Conservation (phyloP, 1,140 invertebrate species). For the Bombus consobrinus region DNA sequence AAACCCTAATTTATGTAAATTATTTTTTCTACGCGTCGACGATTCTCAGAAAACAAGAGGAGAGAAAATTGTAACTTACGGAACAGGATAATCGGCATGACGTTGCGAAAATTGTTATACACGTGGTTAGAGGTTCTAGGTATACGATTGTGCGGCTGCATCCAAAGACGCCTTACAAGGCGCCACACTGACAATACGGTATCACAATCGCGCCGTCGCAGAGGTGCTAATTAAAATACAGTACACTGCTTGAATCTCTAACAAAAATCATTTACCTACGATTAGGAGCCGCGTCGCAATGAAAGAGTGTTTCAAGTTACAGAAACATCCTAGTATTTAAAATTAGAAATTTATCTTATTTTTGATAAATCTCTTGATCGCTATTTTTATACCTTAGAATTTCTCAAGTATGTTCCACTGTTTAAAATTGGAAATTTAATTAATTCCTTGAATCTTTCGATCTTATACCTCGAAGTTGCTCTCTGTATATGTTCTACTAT, state of each 20-base stretch:
- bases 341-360: background rate
- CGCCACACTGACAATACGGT: slow-evolving; percentile 6
- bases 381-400: background rate
- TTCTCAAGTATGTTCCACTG: background rate
- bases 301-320: background rate
- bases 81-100: background rate
- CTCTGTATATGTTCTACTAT: background rate
- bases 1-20: background rate
- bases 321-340: background rate
- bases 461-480: background rate
- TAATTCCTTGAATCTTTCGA: background rate
- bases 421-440: background rate
- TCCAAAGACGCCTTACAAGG: background rate
- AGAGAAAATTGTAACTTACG: background rate
- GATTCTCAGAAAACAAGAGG: background rate
- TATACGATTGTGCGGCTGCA: background rate
- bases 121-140: background rate
- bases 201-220: background rate
- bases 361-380: background rate
- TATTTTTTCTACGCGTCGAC: background rate
- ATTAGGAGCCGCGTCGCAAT: background rate
- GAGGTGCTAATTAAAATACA: slow-evolving; percentile 7
- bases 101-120: background rate
- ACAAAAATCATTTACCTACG: background rate
- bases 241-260: background rate